Percentiles rank a stretch among this genome's conserved stretches.
These are phyloP conservation scores for Leucophora obtusa DNA, from an alignment of 2,888 invertebrate species.

Conservation along the genomic window DNA sequence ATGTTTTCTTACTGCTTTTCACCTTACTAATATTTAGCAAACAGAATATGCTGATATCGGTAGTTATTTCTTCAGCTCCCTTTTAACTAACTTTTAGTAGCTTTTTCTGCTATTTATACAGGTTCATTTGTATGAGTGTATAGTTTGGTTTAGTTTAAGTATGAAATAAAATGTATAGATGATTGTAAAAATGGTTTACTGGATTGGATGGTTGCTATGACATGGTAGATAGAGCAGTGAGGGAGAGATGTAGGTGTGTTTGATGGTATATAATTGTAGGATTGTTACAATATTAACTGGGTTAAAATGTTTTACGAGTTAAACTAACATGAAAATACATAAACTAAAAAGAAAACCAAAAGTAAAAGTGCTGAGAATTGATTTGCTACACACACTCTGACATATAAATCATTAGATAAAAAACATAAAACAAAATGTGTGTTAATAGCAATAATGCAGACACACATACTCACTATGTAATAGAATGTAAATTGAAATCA, in stretches of 20 bases:
- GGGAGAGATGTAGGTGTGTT: neutral
- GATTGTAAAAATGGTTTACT: neutral
- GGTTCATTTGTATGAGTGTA: neutral
- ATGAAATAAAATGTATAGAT: neutral
- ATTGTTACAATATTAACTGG: conserved; percentile 53
- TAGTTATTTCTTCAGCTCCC: too few relatives aligned
- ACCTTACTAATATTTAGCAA: too few relatives aligned
- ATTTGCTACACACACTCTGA: conserved; percentile 44
- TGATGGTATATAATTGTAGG: conserved; percentile 41
- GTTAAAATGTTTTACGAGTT: conserved; percentile 49
- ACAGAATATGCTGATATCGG: too few relatives aligned
- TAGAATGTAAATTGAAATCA: conserved; percentile 19
- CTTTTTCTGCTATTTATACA: too few relatives aligned
- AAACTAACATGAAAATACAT: conserved; percentile 7
- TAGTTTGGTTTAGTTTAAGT: conserved; percentile 15
- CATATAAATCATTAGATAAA: conserved; percentile 41
- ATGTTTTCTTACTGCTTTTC: too few relatives aligned
- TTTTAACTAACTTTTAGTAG: too few relatives aligned
- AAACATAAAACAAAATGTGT: conserved; percentile 41
- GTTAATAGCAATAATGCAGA: conserved; percentile 16
- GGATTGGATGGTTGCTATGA: too few relatives aligned
- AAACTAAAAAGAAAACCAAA: conserved; percentile 21
- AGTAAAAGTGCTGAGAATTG: conserved; percentile 56
- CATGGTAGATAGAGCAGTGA: neutral
- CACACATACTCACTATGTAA: neutral